phyloP scores from a whole-genome alignment of 2,888 invertebrate genomes.

The Hanleya hanleyi region DNA sequence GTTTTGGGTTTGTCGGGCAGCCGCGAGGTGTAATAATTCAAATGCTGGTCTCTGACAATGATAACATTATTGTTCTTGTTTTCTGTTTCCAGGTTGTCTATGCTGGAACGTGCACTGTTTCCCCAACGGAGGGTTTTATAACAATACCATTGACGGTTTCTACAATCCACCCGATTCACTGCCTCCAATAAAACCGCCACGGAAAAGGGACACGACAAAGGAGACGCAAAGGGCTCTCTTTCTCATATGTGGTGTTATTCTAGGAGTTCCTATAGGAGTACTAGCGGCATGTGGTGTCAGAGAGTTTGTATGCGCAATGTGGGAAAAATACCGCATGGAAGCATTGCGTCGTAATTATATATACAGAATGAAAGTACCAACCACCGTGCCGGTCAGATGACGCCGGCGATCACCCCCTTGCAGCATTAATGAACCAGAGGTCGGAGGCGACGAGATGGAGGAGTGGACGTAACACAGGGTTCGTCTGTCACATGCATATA shows the following conservation, averaged over 20 bases:
- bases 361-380: conserved; percentile 1
- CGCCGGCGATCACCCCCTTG: not conserved
- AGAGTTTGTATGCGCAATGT: not conserved
- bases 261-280: not conserved
- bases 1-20: too few species aligned
- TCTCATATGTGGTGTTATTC: not conserved
- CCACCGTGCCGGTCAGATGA: not conserved
- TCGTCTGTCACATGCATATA: too few species aligned
- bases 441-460: not conserved
- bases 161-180: not conserved
- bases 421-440: not conserved
- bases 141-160: not conserved
- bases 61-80: too few species aligned
- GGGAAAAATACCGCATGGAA: not conserved
- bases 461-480: conserved; percentile 5
- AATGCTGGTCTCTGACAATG: too few species aligned
- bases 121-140: too few species aligned
- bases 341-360: not conserved
- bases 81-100: too few species aligned
- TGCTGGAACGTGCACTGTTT: too few species aligned
- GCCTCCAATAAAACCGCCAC: not conserved
- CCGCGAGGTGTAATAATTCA: too few species aligned
- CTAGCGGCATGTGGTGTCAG: not conserved
- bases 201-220: not conserved
- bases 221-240: not conserved